Conservation (phyloP, 2,113 vertebrate species). For the Myotis lucifugus region DNA sequence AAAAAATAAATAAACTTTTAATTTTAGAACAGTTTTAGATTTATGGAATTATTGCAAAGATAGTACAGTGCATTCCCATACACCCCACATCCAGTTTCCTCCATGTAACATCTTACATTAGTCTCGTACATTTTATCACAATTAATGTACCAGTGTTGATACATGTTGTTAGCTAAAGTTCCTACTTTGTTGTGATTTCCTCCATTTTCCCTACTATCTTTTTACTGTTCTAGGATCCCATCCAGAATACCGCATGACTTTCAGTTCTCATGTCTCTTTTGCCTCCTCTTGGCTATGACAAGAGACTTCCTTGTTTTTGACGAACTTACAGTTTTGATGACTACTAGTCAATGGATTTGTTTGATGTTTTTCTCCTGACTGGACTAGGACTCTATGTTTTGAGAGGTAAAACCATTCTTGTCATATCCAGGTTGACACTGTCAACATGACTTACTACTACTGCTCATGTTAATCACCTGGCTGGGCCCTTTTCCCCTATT, state of each 20-base stretch:
- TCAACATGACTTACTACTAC: background rate
- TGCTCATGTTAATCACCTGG: background rate
- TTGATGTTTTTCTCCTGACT: background rate
- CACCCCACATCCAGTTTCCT: background rate
- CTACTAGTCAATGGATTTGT: background rate
- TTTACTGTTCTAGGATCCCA: background rate
- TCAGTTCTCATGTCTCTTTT: background rate
- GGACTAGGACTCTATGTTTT: background rate
- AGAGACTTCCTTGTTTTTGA: background rate
- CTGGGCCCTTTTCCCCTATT: background rate
- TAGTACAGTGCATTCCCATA: background rate
- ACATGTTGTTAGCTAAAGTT: background rate
- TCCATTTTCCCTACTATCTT: background rate
- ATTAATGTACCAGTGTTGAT: background rate
- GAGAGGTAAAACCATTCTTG: background rate
- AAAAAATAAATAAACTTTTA: background rate
- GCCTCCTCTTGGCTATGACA: background rate
- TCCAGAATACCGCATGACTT: background rate
- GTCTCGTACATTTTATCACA: background rate
- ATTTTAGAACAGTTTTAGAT: conserved; percentile 16
- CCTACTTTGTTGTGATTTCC: background rate
- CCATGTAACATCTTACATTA: background rate
- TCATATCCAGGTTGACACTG: background rate
- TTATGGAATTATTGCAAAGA: conserved; percentile 20
- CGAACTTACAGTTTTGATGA: background rate